phyloP scores from a whole-genome alignment of 2,888 invertebrate species.

The Spodoptera picta region DNA sequence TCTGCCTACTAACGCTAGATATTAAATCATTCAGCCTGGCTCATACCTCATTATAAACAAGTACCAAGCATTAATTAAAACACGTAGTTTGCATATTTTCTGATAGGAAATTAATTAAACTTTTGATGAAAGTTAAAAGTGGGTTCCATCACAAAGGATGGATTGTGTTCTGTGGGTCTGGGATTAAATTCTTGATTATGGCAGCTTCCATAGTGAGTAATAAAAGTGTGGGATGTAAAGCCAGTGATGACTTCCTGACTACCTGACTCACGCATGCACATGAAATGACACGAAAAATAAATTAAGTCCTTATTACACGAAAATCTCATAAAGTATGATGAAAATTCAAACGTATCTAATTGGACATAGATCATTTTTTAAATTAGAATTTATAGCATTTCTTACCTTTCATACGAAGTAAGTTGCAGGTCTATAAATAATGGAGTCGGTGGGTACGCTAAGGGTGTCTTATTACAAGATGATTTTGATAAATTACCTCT shows the following conservation, averaged over 20 bases:
- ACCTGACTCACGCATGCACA: neutral
- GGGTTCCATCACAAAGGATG: constrained; percentile 40
- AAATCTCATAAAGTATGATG: neutral
- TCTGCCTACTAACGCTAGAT: constrained; percentile 10
- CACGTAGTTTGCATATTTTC: constrained; percentile 52
- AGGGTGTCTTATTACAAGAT: constrained; percentile 27
- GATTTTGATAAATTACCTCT: constrained; percentile 44
- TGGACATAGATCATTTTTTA: constrained; percentile 3
- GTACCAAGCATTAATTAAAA: constrained; percentile 41
- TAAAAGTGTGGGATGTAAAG: constrained; percentile 10
- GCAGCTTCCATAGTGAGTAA: constrained; percentile 11
- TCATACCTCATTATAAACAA: constrained; percentile 49
- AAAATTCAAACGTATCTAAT: neutral
- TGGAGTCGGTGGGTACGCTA: neutral
- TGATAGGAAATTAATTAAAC: constrained; percentile 56
- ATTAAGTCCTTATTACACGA: too few species aligned
- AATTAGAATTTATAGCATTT: constrained; percentile 1
- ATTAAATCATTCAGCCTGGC: constrained; percentile 27
- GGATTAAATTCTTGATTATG: constrained; percentile 42
- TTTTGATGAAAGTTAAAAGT: constrained; percentile 49
- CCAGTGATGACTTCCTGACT: too few species aligned
- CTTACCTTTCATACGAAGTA: constrained; percentile 1
- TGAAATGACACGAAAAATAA: neutral
- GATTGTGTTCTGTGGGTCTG: constrained; percentile 28
- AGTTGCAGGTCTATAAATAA: constrained; percentile 4